Evolutionary conservation across 2,888 invertebrate genomes (phyloP), one percentile per base, ranked within the genome.

Genomic region (Tetrapedia diversipes): DNA sequence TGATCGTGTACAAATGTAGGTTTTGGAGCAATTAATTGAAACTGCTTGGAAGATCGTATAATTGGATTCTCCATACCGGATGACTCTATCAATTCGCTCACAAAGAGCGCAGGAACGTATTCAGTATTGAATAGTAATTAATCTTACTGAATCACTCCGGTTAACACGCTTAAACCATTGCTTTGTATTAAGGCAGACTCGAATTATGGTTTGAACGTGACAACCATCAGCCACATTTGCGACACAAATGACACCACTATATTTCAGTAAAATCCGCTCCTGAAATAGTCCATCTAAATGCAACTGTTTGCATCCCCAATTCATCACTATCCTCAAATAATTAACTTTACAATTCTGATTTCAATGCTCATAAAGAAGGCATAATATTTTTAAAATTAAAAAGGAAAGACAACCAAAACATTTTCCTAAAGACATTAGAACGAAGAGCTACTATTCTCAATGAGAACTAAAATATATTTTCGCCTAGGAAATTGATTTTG

Each of bases 401-500:
- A 11, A 4, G 11, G 22, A 6, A 45, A 8, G 8, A 19, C 8
- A 1, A 10, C 16, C 14, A 4, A 11, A 43, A n/a, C 22, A 29
- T 49, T 32, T 60, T n/a, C 4, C 16, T 16, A 4, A 11, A 14
- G 32, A 41, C 19, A 0, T 11, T 3, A 27, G 37, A n/a, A 2
- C 3, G 4, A n/a, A 11, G 24, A 2, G 22, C 11, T 1, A 16
- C 22, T 51, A 51, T 51, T 41, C n/a, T 7, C 3, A 2, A 22
- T n/a, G 29, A 71, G 39, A 47, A 60, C 37, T 59, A 43, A 59
- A 72, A 71, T 70, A 65, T 60, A 72, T 45, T 57, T 64, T 57
- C 57, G 29, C 3, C 63, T 27, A 27, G 47, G 29, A 64, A 73
- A 73, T 75, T 59, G 73, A 75, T 75, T 75, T 64, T 57, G 37